Base-by-base conservation (phyloP, 1,140 invertebrate species). In the Argopecten irradians region DNA sequence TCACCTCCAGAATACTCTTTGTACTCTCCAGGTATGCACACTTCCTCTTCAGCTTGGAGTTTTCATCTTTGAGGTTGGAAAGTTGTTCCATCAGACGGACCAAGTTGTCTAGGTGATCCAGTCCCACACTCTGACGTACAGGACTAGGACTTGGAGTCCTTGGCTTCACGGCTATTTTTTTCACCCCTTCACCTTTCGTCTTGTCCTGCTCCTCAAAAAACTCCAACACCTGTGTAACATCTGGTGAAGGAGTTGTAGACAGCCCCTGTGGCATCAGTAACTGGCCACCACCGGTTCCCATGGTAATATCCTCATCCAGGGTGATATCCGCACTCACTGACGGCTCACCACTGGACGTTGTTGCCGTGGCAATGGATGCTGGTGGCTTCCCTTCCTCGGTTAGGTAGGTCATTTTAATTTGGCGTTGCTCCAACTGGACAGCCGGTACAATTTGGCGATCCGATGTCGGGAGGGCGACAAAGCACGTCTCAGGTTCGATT, bases 81-180 rank as follows among this genome's bases (percentile, higher is more conserved):
- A 98, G 96, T 91, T 98, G 97, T 91, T 98, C 97, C 94, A 98
- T 96, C 13, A 98, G 94, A 85, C 96, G 96, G 90, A 97, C 96
- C 7, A 98, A 94, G 89, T 97, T 97, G 91, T 97, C 97, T 88
- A 98, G 93, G 93, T 98, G 97, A 91, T 97, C 97, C 36, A 98
- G 93, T 0, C 96, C 96, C n/a, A 96, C 94, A 89, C 92, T 94
- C 85, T 92, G 91, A 46, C 92, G 87, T 13, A 93, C 87, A 16
- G 91, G 89, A 46, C 92, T 93, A 32, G 93, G 94, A 91, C 93
- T 94, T 35, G 93, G 91, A 34, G 94, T 93, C 41, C 94, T 83
- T 34, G 88, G 89, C 84, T 92, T 91, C 55, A 41, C 32, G 14
- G 90, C 88, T 39, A 86, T 71, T 43, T 86, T 86, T 86, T 88